Evolutionary conservation across 2,113 vertebrate genomes (phyloP).

Genomic region (Notechis scutatus): DNA sequence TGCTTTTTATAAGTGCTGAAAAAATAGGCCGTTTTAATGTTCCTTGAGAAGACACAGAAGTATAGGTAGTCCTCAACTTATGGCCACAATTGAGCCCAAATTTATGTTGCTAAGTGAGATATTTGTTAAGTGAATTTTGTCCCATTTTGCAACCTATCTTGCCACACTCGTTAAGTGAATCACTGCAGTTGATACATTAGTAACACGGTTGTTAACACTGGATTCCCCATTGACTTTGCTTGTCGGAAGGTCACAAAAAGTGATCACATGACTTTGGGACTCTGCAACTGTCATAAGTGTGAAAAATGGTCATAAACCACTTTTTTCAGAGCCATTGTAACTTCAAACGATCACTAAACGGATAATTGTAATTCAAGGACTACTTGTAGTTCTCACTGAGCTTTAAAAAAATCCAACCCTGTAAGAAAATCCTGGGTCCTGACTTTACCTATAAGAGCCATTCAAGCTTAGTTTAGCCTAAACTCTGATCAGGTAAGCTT

Average conservation of each 20-base stretch:
- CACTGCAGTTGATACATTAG: background rate
- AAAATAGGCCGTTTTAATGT: background rate
- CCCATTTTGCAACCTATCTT: background rate
- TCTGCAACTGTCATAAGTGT: background rate
- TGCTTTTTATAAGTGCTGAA: background rate
- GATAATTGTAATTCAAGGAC: background rate
- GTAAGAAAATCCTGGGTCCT: background rate
- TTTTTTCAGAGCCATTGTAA: background rate
- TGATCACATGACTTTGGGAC: background rate
- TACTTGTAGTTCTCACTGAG: background rate
- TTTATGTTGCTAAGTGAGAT: background rate
- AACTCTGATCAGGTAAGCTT: background rate
- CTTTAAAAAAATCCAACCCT: background rate
- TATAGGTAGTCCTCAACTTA: background rate
- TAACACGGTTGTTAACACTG: background rate
- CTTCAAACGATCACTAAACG: background rate
- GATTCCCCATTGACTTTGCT: background rate
- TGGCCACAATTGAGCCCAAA: background rate
- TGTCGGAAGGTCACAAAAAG: background rate
- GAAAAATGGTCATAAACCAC: background rate
- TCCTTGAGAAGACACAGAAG: background rate
- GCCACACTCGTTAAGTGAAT: background rate
- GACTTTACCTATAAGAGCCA: background rate
- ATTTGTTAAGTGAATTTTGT: background rate
- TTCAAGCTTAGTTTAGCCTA: background rate